Conservation (phyloP, 2,113 vertebrate genomes). For the Grantiella picta region DNA sequence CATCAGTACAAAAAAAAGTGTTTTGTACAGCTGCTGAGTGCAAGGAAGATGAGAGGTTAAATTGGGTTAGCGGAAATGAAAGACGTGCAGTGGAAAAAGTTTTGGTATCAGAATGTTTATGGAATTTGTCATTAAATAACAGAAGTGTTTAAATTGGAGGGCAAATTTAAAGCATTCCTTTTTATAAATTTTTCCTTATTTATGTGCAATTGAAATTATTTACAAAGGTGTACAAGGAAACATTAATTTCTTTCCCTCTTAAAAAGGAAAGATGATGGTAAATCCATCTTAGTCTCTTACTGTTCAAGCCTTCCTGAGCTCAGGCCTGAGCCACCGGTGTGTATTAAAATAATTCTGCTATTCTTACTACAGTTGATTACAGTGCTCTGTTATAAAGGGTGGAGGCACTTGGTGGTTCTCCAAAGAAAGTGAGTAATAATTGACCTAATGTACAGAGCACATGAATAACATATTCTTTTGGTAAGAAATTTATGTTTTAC, state of each 20-base stretch:
- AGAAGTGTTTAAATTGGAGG: constrained; percentile 53
- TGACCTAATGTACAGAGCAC: constrained; percentile 81
- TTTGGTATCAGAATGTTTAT: constrained; percentile 62
- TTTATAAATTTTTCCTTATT: constrained; percentile 7
- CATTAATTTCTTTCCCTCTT: not conserved
- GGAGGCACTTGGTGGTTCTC: constrained; percentile 73
- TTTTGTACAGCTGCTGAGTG: constrained; percentile 41
- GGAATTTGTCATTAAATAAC: constrained; percentile 66
- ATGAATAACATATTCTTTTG: constrained; percentile 80
- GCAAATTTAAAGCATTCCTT: constrained; percentile 43
- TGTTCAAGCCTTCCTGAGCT: constrained; percentile 23
- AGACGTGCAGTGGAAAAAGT: constrained; percentile 46
- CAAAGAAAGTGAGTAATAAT: constrained; percentile 81
- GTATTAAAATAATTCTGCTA: constrained; percentile 44
- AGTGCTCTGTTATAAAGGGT: constrained; percentile 71
- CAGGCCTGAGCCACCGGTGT: constrained; percentile 1
- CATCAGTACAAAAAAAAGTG: constrained; percentile 18
- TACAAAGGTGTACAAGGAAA: constrained; percentile 51
- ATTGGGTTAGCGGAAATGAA: constrained; percentile 9
- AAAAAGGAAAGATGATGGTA: constrained; percentile 19
- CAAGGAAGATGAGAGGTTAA: constrained; percentile 56
- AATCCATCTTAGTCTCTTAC: constrained; percentile 29
- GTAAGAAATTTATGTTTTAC: constrained; percentile 73
- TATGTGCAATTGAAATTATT: constrained; percentile 56
- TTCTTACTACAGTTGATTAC: constrained; percentile 68